These are phyloP conservation scores for Semicossyphus pulcher DNA, from an alignment of 2,113 vertebrate species.

Conservation along the genomic window DNA sequence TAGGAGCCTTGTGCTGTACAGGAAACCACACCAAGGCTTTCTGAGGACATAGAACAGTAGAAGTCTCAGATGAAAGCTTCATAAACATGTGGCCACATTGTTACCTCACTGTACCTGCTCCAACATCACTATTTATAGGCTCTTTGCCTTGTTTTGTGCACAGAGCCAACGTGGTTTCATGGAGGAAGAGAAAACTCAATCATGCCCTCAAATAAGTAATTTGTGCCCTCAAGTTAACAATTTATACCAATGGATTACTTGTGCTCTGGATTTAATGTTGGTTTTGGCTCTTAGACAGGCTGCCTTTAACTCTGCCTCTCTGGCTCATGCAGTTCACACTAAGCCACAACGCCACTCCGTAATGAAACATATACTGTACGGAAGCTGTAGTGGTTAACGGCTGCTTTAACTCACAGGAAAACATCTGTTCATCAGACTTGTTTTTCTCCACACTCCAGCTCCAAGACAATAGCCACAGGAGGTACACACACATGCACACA, in stretches of 20 bases:
- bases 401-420: neutral
- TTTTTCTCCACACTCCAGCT: neutral
- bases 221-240: neutral
- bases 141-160: neutral
- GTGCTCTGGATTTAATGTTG: neutral
- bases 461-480: no score
- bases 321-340: neutral
- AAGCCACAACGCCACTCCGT: neutral
- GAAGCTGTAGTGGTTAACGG: neutral
- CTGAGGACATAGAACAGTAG: neutral
- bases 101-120: neutral
- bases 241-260: neutral
- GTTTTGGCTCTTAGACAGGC: neutral
- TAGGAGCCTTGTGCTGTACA: neutral
- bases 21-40: constrained; percentile 25
- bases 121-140: neutral
- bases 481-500: no score
- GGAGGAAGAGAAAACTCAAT: no score
- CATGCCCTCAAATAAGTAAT: neutral
- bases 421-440: neutral
- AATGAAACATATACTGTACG: neutral
- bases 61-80: neutral
- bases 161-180: no score
- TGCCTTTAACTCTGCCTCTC: neutral
- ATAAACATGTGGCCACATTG: neutral